phyloP scores from a whole-genome alignment of 2,797 vertebrate genomes.

The Eleutherodactylus coqui region DNA sequence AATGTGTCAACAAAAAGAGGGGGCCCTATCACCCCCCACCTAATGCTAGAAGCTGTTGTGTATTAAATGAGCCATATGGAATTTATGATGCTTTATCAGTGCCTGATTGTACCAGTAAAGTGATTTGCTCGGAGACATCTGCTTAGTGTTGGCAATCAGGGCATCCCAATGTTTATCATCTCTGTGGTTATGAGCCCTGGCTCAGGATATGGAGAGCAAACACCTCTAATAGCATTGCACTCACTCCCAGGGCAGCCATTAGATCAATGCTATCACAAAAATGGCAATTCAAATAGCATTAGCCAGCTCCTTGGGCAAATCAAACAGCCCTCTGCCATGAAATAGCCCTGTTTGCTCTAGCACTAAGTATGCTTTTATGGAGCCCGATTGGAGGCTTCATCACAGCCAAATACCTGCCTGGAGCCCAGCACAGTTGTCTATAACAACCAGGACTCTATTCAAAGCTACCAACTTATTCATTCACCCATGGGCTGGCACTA shows the following conservation, averaged over 20 bases:
- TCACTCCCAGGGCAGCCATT: constrained; percentile 90
- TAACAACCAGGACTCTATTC: constrained; percentile 71
- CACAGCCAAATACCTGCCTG: constrained; percentile 89
- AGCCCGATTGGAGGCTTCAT: constrained; percentile 89
- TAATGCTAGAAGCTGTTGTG: constrained; percentile 92
- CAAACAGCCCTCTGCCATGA: constrained; percentile 88
- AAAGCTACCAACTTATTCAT: constrained; percentile 57
- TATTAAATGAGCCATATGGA: constrained; percentile 98
- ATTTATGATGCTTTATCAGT: constrained; percentile 99
- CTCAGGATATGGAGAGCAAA: constrained; percentile 91
- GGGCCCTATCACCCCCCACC: constrained; percentile 78
- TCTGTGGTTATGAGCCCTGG: constrained; percentile 93
- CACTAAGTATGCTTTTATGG: constrained; percentile 96
- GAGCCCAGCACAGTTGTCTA: constrained; percentile 81
- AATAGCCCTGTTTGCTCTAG: constrained; percentile 92
- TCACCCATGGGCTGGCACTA: constrained; percentile 42
- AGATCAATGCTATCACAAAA: constrained; percentile 98
- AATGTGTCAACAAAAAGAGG: constrained; percentile 96
- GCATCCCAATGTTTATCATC: constrained; percentile 88
- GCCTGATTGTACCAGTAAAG: constrained; percentile 97
- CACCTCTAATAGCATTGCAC: constrained; percentile 95
- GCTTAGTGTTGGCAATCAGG: constrained; percentile 92
- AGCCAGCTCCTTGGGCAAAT: constrained; percentile 87
- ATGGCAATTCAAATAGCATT: constrained; percentile 98
- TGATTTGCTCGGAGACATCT: constrained; percentile 99